Conservation (phyloP, 2,797 vertebrate species). For the Macropodus opercularis region DNA sequence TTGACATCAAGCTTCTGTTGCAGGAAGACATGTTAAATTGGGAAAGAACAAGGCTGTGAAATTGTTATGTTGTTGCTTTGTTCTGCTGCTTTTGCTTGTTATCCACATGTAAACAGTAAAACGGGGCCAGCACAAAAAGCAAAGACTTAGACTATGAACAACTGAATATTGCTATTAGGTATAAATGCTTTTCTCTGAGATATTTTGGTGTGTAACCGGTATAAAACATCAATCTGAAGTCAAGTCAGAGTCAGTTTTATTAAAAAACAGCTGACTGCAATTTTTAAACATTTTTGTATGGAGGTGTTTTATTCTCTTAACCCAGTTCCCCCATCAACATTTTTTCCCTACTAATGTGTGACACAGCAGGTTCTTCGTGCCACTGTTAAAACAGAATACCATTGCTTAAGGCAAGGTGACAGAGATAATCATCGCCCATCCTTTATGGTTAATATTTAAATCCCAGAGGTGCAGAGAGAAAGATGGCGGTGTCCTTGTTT, state of each 20-base stretch:
- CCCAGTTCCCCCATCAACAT: slow-evolving; percentile 48
- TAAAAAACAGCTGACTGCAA: not conserved
- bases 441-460: slow-evolving; percentile 91
- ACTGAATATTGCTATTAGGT: slow-evolving; percentile 1
- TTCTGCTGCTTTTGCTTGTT: not conserved
- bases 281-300: slow-evolving; percentile 8
- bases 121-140: not conserved
- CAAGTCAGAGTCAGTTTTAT: not conserved
- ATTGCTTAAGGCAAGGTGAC: slow-evolving; percentile 92
- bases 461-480: slow-evolving; percentile 77
- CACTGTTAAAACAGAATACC: slow-evolving; percentile 85
- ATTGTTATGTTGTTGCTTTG: slow-evolving; percentile 15
- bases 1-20: slow-evolving; percentile 23
- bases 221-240: slow-evolving; percentile 2
- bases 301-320: slow-evolving; percentile 45
- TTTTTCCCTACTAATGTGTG: slow-evolving; percentile 81
- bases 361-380: slow-evolving; percentile 88
- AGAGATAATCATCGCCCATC: slow-evolving; percentile 87
- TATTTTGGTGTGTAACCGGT: not conserved
- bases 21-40: slow-evolving; percentile 42
- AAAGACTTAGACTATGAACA: slow-evolving; percentile 3
- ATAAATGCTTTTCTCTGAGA: not conserved
- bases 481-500: slow-evolving; percentile 82
- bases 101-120: slow-evolving; percentile 6
- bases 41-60: slow-evolving; percentile 15